phyloP scores from a whole-genome alignment of 2,797 vertebrate genomes.

The Phrynocephalus forsythii region DNA sequence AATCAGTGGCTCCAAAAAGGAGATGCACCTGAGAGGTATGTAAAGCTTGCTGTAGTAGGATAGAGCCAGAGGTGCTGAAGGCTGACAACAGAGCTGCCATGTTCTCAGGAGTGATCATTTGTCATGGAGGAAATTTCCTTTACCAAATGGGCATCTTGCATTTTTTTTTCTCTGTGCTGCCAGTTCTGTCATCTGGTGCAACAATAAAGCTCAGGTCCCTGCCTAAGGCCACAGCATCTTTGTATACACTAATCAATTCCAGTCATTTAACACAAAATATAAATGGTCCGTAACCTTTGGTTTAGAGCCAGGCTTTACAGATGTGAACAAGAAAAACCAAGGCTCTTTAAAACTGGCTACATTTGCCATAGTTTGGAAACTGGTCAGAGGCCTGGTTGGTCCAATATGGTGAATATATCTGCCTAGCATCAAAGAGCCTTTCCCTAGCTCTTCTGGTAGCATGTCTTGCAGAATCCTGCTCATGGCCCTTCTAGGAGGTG shows the following conservation, averaged over 20 bases:
- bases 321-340: background rate
- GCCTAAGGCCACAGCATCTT: background rate
- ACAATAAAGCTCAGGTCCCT: background rate
- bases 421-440: no score
- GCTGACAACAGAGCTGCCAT: background rate
- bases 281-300: background rate
- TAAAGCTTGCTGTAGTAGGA: background rate
- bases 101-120: background rate
- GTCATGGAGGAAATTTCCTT: slow-evolving; percentile 1
- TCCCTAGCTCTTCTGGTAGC: no score
- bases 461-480: no score
- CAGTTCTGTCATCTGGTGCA: background rate
- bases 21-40: background rate
- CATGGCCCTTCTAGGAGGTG: no score
- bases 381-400: background rate
- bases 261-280: slow-evolving; percentile 1
- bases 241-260: background rate
- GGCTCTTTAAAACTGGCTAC: background rate
- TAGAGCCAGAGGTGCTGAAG: background rate
- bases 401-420: background rate
- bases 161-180: background rate
- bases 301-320: background rate
- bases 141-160: slow-evolving; percentile 1
- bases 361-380: background rate
- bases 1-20: background rate